Conservation (phyloP, 1,140 invertebrate genomes). For the Rhagoletis pomonella region DNA sequence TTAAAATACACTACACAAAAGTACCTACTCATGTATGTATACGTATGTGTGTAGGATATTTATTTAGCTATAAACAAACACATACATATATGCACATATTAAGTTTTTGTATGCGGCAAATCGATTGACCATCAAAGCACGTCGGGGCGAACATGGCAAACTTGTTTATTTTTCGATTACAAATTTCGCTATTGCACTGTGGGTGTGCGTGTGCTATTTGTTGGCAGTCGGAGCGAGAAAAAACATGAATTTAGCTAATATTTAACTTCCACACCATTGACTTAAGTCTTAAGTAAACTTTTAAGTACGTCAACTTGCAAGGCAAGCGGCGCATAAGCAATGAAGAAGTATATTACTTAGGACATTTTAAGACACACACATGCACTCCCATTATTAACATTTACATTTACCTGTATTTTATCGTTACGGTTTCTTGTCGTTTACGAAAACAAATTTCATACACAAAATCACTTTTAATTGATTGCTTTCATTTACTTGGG, state of each 20-base stretch:
- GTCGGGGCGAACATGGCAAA: background rate
- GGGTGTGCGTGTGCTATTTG: background rate
- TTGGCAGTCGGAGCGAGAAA: background rate
- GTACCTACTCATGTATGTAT: too few species aligned
- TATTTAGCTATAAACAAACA: too few species aligned
- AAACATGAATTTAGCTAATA: background rate
- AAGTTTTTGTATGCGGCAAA: background rate
- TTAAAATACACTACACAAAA: background rate
- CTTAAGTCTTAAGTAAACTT: constrained; percentile 20
- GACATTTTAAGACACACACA: background rate
- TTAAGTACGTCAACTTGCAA: background rate
- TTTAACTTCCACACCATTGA: constrained; percentile 39
- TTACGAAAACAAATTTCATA: constrained; percentile 16
- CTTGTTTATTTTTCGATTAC: background rate
- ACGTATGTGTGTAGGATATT: too few species aligned
- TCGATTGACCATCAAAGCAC: background rate
- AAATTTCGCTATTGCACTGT: background rate
- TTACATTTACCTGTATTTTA: background rate
- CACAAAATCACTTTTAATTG: constrained; percentile 24
- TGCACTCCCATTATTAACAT: background rate
- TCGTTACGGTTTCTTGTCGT: background rate
- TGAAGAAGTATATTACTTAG: background rate
- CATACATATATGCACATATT: background rate
- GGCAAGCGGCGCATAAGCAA: background rate
- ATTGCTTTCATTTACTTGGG: constrained; percentile 12